phyloP scores from a whole-genome alignment of 1,140 invertebrate genomes.

The Ladona fulva region DNA sequence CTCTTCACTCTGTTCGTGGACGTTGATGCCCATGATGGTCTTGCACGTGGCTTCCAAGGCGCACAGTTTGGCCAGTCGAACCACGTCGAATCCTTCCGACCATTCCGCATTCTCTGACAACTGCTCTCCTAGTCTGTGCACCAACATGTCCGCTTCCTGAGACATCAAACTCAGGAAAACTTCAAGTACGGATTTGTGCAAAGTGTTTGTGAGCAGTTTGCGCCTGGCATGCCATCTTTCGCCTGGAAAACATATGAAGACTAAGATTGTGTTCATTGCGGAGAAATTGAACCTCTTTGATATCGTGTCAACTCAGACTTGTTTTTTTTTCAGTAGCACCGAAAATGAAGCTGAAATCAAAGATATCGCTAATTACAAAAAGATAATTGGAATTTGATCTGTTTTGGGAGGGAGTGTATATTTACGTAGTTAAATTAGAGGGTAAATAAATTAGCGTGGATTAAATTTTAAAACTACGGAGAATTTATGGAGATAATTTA shows the following conservation, averaged over 20 bases:
- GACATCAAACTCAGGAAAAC: constrained; percentile 46
- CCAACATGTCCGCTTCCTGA: constrained; percentile 41
- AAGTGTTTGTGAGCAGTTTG: constrained; percentile 65
- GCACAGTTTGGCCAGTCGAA: constrained; percentile 50
- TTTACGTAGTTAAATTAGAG: too few species aligned
- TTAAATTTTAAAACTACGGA: too few species aligned
- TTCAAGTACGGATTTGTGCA: constrained; percentile 65
- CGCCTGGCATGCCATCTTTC: constrained; percentile 55
- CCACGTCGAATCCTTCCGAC: constrained; percentile 45
- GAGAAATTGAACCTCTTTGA: too few species aligned
- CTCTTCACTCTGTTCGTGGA: constrained; percentile 49
- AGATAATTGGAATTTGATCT: too few species aligned
- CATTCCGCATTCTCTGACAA: constrained; percentile 36
- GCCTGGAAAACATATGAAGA: constrained; percentile 37
- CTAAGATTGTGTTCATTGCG: neutral
- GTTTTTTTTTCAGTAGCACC: too few species aligned
- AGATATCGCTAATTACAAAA: too few species aligned
- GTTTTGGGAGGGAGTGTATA: too few species aligned
- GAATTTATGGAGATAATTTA: too few species aligned
- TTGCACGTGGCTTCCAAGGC: constrained; percentile 62
- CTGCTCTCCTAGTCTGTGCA: constrained; percentile 49
- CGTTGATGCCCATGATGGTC: constrained; percentile 52
- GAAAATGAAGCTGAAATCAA: too few species aligned
- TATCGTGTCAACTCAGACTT: too few species aligned
- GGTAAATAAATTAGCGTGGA: too few species aligned